Conservation (phyloP, 2,888 invertebrate species). For the Lamproptera curius region DNA sequence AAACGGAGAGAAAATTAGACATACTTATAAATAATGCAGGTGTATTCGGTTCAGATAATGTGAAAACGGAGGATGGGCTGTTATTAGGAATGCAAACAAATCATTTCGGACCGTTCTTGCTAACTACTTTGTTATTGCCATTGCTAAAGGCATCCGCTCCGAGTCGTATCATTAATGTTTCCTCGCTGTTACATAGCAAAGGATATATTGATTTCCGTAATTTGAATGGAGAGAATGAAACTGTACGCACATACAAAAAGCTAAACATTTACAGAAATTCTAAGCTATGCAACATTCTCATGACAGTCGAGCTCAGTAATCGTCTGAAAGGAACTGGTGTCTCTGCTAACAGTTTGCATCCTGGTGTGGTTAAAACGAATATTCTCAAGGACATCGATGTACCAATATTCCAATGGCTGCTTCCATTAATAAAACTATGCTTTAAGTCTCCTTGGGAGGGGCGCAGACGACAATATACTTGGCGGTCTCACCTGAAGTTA, state of each 20-base stretch:
- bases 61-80: slow-evolving; percentile 77
- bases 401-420: slow-evolving; percentile 41
- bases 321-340: slow-evolving; percentile 83
- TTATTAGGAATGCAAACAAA: slow-evolving; percentile 76
- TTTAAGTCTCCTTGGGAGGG: slow-evolving; percentile 49
- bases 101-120: slow-evolving; percentile 81
- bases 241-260: slow-evolving; percentile 27
- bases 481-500: slow-evolving; percentile 70
- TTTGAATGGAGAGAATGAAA: slow-evolving; percentile 29
- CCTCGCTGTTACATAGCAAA: slow-evolving; percentile 38
- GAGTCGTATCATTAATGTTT: slow-evolving; percentile 44
- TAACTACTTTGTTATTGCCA: slow-evolving; percentile 78
- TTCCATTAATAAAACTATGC: slow-evolving; percentile 43
- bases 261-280: slow-evolving; percentile 62
- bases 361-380: slow-evolving; percentile 84
- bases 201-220: slow-evolving; percentile 32
- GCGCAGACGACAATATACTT: slow-evolving; percentile 77
- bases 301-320: slow-evolving; percentile 82
- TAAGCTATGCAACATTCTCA: slow-evolving; percentile 86
- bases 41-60: slow-evolving; percentile 44
- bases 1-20: slow-evolving; percentile 64
- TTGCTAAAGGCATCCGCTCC: slow-evolving; percentile 37
- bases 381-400: slow-evolving; percentile 74
- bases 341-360: slow-evolving; percentile 88
- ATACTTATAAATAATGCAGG: slow-evolving; percentile 80